Evolutionary conservation across 2,888 invertebrate genomes (phyloP).

Genomic region (Cecidostiba fungosa): DNA sequence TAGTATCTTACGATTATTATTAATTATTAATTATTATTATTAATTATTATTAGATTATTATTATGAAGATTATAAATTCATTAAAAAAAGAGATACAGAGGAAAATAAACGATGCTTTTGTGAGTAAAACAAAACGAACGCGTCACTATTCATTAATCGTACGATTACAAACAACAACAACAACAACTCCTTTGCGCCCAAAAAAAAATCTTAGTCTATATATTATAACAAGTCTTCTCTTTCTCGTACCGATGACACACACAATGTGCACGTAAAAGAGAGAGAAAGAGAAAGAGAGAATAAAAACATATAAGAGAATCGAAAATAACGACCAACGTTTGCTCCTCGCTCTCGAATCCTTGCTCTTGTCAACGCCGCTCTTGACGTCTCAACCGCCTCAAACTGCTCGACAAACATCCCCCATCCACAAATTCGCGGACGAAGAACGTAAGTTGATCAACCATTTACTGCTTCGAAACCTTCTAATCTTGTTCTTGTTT

Average conservation of each 20-base stretch:
- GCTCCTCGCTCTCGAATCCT: constrained; percentile 71
- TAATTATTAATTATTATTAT: constrained; percentile 70
- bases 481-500: constrained; percentile 63
- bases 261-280: constrained; percentile 5
- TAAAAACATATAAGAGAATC: constrained; percentile 19
- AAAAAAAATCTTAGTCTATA: constrained; percentile 18
- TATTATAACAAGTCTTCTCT: constrained; percentile 34
- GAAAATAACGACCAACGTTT: constrained; percentile 52
- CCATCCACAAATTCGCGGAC: constrained; percentile 57
- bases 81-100: constrained; percentile 76
- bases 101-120: constrained; percentile 80
- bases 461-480: constrained; percentile 65
- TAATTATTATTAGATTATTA: constrained; percentile 74
- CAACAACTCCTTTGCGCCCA: constrained; percentile 65
- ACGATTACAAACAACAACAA: constrained; percentile 63
- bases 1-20: constrained; percentile 74
- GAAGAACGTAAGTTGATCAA: constrained; percentile 63
- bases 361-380: constrained; percentile 69
- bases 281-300: background rate
- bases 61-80: constrained; percentile 79
- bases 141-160: constrained; percentile 64
- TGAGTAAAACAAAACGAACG: constrained; percentile 74
- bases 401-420: constrained; percentile 53
- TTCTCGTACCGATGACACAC: constrained; percentile 43
- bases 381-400: constrained; percentile 60